phyloP scores from a whole-genome alignment of 2,113 vertebrate genomes.

The Apaloderma vittatum region DNA sequence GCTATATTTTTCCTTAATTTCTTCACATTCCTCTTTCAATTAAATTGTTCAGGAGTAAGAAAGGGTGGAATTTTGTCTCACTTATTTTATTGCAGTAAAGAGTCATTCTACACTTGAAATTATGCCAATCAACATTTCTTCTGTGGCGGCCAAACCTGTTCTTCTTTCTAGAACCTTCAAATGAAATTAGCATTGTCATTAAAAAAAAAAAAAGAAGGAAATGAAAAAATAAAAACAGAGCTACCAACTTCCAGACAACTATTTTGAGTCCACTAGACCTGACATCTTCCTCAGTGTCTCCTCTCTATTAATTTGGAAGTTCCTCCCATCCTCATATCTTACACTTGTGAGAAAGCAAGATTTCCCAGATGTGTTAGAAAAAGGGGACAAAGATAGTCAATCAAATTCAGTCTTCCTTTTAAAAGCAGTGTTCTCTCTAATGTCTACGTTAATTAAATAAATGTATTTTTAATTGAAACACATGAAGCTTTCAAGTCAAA shows the following conservation, averaged over 20 bases:
- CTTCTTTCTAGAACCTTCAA: constrained; percentile 17
- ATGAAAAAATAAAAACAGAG: fast-evolving
- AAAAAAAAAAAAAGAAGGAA: background rate
- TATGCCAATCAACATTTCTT: constrained; percentile 35
- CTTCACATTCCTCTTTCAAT: background rate
- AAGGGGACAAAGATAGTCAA: constrained; percentile 2
- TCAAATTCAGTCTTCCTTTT: constrained; percentile 34
- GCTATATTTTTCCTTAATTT: background rate
- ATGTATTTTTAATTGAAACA: constrained; percentile 73
- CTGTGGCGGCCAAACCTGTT: background rate
- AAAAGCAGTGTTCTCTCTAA: constrained; percentile 49
- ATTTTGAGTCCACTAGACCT: background rate
- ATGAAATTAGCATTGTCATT: background rate
- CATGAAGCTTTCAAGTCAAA: constrained; percentile 63
- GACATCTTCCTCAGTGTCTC: constrained; percentile 18
- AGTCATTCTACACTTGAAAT: constrained; percentile 32
- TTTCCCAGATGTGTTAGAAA: constrained; percentile 13
- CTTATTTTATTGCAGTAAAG: background rate
- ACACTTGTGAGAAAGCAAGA: background rate
- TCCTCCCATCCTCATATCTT: background rate
- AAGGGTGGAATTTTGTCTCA: background rate
- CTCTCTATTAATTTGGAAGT: constrained; percentile 3
- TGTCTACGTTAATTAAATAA: constrained; percentile 75
- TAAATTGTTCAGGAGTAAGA: background rate
- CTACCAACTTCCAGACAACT: background rate